phyloP scores from a whole-genome alignment of 2,113 vertebrate species.

The Aegithalos caudatus region DNA sequence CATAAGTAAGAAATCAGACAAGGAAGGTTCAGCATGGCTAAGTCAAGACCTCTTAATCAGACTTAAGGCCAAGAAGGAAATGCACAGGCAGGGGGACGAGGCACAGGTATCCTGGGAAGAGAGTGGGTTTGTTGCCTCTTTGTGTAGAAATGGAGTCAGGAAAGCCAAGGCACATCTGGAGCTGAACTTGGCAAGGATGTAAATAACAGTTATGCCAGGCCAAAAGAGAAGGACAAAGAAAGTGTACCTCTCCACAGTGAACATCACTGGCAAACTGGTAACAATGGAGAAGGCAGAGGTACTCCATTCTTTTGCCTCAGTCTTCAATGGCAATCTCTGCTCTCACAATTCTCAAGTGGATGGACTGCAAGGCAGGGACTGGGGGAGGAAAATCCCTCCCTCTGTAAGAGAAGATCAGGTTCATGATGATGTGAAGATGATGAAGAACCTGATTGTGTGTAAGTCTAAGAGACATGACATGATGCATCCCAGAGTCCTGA shows the following conservation, averaged over 20 bases:
- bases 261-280: background rate
- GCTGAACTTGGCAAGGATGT: background rate
- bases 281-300: background rate
- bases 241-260: background rate
- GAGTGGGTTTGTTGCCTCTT: background rate
- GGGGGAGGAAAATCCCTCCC: background rate
- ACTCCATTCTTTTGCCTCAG: background rate
- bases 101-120: background rate
- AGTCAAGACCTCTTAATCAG: background rate
- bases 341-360: background rate
- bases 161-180: background rate
- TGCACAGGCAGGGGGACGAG: background rate
- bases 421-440: background rate
- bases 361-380: background rate
- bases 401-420: background rate
- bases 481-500: background rate
- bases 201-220: background rate
- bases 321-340: background rate
- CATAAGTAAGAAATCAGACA: background rate
- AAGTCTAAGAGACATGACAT: background rate
- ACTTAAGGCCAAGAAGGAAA: background rate
- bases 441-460: background rate
- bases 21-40: background rate
- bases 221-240: background rate
- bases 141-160: background rate